Evolutionary conservation across 2,113 vertebrate genomes (phyloP).

Genomic region (Symphodus melops): DNA sequence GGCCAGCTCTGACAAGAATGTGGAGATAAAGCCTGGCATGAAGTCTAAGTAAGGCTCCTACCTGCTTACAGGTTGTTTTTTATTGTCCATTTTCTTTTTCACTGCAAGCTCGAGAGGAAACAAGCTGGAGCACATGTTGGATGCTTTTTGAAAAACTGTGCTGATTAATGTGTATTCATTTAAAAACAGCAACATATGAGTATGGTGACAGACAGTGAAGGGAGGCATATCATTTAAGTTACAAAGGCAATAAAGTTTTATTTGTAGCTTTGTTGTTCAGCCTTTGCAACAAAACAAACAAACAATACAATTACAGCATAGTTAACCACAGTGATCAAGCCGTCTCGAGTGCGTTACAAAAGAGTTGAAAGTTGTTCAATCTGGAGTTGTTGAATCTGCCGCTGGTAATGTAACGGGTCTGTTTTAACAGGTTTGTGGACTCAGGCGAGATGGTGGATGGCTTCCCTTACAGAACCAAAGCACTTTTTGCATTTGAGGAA

Average conservation of each 20-base stretch:
- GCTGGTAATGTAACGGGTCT: not conserved
- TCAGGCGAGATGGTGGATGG: conserved; percentile 95
- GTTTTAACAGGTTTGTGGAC: conserved; percentile 91
- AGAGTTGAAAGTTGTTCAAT: no score
- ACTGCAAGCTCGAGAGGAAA: not conserved
- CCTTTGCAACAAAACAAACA: not conserved
- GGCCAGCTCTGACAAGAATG: conserved; percentile 97
- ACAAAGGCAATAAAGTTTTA: not conserved
- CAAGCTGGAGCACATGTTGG: not conserved
- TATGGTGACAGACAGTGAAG: not conserved
- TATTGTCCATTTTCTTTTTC: not conserved
- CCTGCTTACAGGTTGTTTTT: not conserved
- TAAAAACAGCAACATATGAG: not conserved
- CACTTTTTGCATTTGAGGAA: conserved; percentile 99
- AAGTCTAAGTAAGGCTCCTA: conserved; percentile 89
- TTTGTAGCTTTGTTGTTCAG: not conserved
- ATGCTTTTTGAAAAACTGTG: not conserved
- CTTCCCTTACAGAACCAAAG: conserved; percentile 99
- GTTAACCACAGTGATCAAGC: no score
- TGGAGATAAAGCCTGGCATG: conserved; percentile 98
- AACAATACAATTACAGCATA: not conserved
- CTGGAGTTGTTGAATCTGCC: no score
- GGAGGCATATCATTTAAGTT: no score
- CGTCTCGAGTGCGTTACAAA: no score
- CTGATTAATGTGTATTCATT: not conserved